Conservation (phyloP, 2,113 vertebrate species). For the Macrotis lagotis region DNA sequence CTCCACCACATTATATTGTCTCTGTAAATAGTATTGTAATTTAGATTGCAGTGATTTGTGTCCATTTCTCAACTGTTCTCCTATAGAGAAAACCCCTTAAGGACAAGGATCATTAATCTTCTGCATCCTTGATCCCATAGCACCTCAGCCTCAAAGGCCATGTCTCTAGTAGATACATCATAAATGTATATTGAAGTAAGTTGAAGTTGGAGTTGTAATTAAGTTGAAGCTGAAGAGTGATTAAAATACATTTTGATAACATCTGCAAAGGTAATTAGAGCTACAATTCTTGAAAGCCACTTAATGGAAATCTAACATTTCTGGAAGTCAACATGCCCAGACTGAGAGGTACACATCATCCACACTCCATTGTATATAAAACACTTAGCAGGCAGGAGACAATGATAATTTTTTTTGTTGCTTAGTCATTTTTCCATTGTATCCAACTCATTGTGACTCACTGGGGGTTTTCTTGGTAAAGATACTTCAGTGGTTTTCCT, state of each 20-base stretch:
- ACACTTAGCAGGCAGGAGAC: conserved; percentile 61
- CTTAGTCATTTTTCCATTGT: too few relatives aligned
- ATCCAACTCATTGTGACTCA: too few relatives aligned
- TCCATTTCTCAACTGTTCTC: neutral
- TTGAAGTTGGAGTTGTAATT: too few relatives aligned
- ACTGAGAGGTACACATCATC: conserved; percentile 67
- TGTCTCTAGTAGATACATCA: neutral
- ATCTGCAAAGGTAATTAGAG: conserved; percentile 67
- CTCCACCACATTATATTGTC: neutral
- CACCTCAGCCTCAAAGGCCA: neutral
- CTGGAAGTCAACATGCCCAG: conserved; percentile 55
- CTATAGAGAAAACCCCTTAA: neutral
- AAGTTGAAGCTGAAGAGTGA: too few relatives aligned
- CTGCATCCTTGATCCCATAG: neutral
- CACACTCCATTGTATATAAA: conserved; percentile 78
- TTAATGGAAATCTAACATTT: conserved; percentile 73
- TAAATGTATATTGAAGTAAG: neutral
- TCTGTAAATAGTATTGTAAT: neutral
- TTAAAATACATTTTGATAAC: conserved; percentile 41
- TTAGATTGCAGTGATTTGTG: neutral
- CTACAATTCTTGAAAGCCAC: conserved; percentile 59
- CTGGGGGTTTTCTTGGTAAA: too few relatives aligned
- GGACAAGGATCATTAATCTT: neutral
- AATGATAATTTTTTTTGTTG: too few relatives aligned
- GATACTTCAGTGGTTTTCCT: too few relatives aligned